These are phyloP conservation scores for Melospiza melodia DNA, from an alignment of 2,113 vertebrate genomes.

Conservation along the genomic window DNA sequence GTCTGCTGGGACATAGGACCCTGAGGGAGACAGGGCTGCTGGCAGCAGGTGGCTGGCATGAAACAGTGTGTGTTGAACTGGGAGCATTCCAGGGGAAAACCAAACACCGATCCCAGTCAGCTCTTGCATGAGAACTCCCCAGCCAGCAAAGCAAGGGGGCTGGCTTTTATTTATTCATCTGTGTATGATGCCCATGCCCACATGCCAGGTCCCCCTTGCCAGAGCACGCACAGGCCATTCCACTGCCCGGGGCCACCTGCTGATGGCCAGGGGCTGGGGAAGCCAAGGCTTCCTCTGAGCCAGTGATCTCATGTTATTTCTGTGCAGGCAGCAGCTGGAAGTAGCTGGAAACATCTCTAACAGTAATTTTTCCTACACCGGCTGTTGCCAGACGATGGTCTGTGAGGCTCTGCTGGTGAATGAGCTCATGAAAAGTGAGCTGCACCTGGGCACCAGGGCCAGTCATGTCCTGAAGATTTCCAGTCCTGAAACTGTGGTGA, in stretches of 20 bases:
- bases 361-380: constrained; percentile 1
- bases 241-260: neutral
- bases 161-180: constrained; percentile 1
- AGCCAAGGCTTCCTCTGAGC: constrained; percentile 34
- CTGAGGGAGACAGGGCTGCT: rapidly evolving
- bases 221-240: neutral
- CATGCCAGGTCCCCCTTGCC: neutral
- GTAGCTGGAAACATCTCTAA: constrained; percentile 58
- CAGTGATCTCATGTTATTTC: constrained; percentile 38
- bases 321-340: constrained; percentile 52
- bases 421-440: constrained; percentile 31
- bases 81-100: neutral
- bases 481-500: neutral
- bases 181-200: neutral
- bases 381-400: neutral
- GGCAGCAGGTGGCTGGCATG: constrained; percentile 5
- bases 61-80: neutral
- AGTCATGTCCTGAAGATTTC: neutral
- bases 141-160: neutral
- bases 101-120: constrained; percentile 19
- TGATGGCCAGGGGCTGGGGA: constrained; percentile 17
- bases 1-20: neutral
- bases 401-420: constrained; percentile 13
- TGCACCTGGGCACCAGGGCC: neutral
- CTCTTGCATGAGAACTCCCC: constrained; percentile 20